Conservation (phyloP, 2,113 vertebrate species). For the Gymnobelideus leadbeateri region DNA sequence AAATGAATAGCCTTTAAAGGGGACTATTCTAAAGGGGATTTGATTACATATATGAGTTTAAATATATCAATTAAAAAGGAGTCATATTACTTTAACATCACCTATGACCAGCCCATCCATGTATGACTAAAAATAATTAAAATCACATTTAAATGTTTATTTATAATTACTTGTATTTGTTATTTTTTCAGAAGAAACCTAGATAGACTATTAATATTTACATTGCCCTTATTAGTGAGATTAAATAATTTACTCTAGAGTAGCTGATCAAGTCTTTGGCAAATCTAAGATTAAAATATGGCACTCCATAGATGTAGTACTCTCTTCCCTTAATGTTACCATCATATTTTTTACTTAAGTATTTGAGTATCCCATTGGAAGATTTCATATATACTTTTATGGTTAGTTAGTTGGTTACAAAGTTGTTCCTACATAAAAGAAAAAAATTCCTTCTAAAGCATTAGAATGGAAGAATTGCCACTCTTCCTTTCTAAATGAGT, state of each 20-base stretch:
- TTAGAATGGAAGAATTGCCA: not conserved
- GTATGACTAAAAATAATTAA: not conserved
- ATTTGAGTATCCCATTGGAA: not conserved
- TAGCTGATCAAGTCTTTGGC: not conserved
- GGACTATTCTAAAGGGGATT: not conserved
- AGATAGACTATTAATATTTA: not conserved
- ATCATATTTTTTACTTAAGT: not conserved
- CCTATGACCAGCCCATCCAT: not conserved
- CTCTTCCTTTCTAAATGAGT: not conserved
- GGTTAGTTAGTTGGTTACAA: not conserved
- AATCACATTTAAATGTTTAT: not conserved
- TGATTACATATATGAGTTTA: not conserved
- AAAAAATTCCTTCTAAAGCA: not conserved
- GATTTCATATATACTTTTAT: not conserved
- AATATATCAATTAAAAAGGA: not conserved
- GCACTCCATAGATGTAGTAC: not conserved
- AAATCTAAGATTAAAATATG: not conserved
- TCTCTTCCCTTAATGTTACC: not conserved
- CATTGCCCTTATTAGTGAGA: not conserved
- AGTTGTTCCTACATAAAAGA: not conserved
- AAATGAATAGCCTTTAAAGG: not conserved
- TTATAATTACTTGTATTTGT: not conserved
- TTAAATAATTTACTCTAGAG: not conserved
- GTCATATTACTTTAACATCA: not conserved
- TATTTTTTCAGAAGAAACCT: not conserved